These are phyloP conservation scores for Lamellibrachia luymesi DNA, from an alignment of 1,140 invertebrate species.

Conservation along the genomic window DNA sequence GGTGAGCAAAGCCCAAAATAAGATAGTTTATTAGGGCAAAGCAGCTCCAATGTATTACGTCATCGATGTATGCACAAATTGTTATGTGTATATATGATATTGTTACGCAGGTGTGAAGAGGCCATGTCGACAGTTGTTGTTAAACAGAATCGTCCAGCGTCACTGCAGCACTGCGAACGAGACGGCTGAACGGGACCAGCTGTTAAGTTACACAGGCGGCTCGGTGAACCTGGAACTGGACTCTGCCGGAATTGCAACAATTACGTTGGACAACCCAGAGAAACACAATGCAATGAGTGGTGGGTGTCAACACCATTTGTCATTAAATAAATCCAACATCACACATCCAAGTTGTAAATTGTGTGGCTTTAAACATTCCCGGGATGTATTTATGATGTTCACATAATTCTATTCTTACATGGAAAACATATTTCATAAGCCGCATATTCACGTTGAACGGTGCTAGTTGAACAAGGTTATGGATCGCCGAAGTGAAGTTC, in stretches of 20 bases:
- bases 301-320: slow-evolving; percentile 14
- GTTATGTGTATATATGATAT: not conserved
- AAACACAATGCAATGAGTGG: slow-evolving; percentile 59
- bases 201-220: slow-evolving; percentile 49
- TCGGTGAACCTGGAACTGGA: slow-evolving; percentile 56
- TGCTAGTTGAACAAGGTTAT: not conserved
- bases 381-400: not conserved
- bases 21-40: no score
- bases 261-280: slow-evolving; percentile 56
- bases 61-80: no score
- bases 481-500: no score
- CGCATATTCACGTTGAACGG: not conserved
- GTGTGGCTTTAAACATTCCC: no score
- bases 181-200: not conserved
- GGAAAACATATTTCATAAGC: not conserved
- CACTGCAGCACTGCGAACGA: not conserved
- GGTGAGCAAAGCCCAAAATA: not conserved
- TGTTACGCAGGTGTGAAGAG: not conserved
- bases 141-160: not conserved
- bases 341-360: not conserved
- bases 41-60: no score
- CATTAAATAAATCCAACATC: not conserved
- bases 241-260: slow-evolving; percentile 56
- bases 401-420: not conserved
- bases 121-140: not conserved